Conservation (phyloP, 2,113 vertebrate genomes). For the Porphyrio hochstetteri region DNA sequence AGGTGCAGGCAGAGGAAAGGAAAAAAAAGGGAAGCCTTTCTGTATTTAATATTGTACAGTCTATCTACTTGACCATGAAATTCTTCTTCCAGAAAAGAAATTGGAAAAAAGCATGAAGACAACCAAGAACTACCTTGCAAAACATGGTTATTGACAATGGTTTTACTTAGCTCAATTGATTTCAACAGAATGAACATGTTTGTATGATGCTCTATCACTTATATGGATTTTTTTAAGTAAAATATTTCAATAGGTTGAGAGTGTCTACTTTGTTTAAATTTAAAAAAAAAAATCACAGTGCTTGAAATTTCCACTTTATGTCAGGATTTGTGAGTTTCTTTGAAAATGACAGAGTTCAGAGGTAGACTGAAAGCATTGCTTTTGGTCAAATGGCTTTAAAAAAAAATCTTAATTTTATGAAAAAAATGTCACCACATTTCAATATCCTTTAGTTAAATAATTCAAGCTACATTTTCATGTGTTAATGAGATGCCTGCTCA, state of each 20-base stretch:
- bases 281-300: not conserved
- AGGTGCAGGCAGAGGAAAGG: not conserved
- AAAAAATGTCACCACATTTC: not conserved
- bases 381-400: not conserved
- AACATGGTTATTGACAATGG: not conserved
- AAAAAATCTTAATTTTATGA: not conserved
- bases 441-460: not conserved
- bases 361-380: not conserved
- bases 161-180: not conserved
- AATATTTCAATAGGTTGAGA: not conserved
- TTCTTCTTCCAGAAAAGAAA: not conserved
- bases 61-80: not conserved
- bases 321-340: not conserved
- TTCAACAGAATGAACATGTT: not conserved
- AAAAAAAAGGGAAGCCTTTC: not conserved
- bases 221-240: not conserved
- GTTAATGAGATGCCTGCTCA: not conserved
- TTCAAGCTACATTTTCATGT: not conserved
- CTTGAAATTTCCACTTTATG: not conserved
- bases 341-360: not conserved
- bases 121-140: not conserved
- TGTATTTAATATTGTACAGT: not conserved
- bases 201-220: not conserved
- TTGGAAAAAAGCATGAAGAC: not conserved
- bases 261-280: not conserved